A percentile compares a stretch with the other conserved stretches of the same genome.
Evolutionary conservation across 1,140 invertebrate genomes (phyloP).

Genomic region (Penaeus indicus): DNA sequence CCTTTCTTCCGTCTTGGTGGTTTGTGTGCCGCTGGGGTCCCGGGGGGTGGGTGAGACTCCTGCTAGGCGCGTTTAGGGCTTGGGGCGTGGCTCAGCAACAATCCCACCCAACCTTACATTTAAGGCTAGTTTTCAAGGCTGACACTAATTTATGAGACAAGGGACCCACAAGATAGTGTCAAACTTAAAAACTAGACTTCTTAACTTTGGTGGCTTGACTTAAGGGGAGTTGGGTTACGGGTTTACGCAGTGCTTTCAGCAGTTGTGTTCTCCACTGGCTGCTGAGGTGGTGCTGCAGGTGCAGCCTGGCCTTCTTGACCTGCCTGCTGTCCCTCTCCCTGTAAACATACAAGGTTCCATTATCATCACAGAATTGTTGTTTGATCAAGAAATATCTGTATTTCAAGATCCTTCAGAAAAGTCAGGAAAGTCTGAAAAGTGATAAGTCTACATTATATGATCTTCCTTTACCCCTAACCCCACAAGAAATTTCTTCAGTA

Average conservation of each 20-base stretch:
- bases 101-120: constrained; percentile 58
- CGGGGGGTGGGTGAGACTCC: constrained; percentile 47
- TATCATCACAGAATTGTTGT: too few relatives aligned
- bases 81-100: constrained; percentile 44
- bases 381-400: too few relatives aligned
- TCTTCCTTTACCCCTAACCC: too few relatives aligned
- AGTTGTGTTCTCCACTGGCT: constrained; percentile 68
- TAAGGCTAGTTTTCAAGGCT: constrained; percentile 37
- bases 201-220: constrained; percentile 62
- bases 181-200: constrained; percentile 44
- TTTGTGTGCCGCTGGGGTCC: constrained; percentile 62
- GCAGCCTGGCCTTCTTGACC: constrained; percentile 63
- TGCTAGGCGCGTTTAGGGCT: constrained; percentile 36
- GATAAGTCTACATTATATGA: too few relatives aligned
- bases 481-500: too few relatives aligned
- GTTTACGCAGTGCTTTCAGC: constrained; percentile 68
- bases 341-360: constrained; percentile 3
- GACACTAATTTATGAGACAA: constrained; percentile 7
- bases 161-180: not conserved
- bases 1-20: constrained; percentile 63
- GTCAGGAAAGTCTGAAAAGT: too few relatives aligned
- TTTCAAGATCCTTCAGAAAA: too few relatives aligned
- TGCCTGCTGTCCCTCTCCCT: constrained; percentile 61
- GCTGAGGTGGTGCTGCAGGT: constrained; percentile 58
- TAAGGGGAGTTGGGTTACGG: constrained; percentile 36